Percentiles rank a stretch among this genome's conserved stretches.
These are phyloP conservation scores for Hylaeus anthracinus DNA, from an alignment of 1,140 invertebrate species.

Conservation along the genomic window DNA sequence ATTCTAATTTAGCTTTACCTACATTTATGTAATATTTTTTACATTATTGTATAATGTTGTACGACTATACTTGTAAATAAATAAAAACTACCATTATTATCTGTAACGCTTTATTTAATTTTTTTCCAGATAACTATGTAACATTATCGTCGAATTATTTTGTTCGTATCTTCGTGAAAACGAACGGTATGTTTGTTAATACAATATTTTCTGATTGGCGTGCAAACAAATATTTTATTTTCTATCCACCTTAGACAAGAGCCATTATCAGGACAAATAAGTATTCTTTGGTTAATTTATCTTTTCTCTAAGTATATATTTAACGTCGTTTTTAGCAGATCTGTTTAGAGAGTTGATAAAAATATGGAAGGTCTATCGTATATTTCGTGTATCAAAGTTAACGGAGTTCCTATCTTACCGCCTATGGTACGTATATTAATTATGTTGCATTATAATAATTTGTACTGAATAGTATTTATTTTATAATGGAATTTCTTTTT, in stretches of 20 bases:
- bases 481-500: background rate
- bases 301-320: background rate
- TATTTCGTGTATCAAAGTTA: slow-evolving; percentile 83
- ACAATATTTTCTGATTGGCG: slow-evolving; percentile 6
- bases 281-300: background rate
- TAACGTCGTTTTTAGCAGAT: slow-evolving; percentile 4
- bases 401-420: slow-evolving; percentile 83
- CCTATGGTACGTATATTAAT: slow-evolving; percentile 82
- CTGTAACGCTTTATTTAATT: slow-evolving; percentile 1
- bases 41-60: background rate
- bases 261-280: background rate
- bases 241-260: slow-evolving; percentile 9
- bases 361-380: slow-evolving; percentile 63
- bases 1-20: too few species aligned
- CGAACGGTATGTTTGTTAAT: slow-evolving; percentile 14
- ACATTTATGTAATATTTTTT: background rate
- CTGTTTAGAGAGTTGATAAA: slow-evolving; percentile 21
- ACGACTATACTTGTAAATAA: background rate
- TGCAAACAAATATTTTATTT: slow-evolving; percentile 12
- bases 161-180: background rate
- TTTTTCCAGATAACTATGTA: slow-evolving; percentile 14
- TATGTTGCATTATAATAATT: slow-evolving; percentile 8
- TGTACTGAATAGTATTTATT: slow-evolving; percentile 47
- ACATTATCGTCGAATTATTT: slow-evolving; percentile 14
- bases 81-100: background rate